phyloP scores from a whole-genome alignment of 2,113 vertebrate genomes.

The Lepidothrix coronata region DNA sequence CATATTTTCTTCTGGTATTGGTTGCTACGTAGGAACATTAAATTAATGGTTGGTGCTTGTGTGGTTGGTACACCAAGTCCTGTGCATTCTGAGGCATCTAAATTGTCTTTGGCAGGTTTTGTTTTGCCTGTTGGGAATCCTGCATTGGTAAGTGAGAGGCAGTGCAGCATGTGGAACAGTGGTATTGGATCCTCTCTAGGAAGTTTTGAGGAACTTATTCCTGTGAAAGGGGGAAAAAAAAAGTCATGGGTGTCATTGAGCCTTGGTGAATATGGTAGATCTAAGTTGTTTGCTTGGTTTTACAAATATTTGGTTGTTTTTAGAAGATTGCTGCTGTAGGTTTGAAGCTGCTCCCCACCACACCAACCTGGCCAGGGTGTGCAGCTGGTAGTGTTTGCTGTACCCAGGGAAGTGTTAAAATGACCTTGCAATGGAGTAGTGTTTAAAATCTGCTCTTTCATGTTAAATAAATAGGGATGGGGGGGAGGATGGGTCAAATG shows the following conservation, averaged over 20 bases:
- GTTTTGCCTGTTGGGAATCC: background rate
- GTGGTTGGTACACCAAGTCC: background rate
- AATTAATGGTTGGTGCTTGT: background rate
- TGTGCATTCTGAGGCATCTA: background rate
- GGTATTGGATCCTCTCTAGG: background rate
- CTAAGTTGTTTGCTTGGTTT: background rate
- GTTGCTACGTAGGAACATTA: background rate
- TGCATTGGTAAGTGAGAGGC: background rate
- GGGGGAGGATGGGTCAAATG: background rate
- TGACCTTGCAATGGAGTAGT: background rate
- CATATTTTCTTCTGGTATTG: background rate
- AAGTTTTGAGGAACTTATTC: background rate
- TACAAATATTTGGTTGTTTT: background rate
- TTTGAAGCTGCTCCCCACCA: background rate
- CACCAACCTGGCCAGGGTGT: background rate
- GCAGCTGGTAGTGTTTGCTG: background rate
- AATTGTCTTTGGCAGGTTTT: background rate
- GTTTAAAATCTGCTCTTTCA: background rate
- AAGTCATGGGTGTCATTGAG: accelerated
- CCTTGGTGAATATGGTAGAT: background rate
- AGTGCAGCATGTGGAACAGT: background rate
- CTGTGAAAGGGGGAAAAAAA: background rate
- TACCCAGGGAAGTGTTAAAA: background rate
- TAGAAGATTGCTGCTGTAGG: background rate
- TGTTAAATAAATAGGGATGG: background rate